These are phyloP conservation scores for Halcyon senegalensis DNA, from an alignment of 2,113 vertebrate species.

Conservation along the genomic window DNA sequence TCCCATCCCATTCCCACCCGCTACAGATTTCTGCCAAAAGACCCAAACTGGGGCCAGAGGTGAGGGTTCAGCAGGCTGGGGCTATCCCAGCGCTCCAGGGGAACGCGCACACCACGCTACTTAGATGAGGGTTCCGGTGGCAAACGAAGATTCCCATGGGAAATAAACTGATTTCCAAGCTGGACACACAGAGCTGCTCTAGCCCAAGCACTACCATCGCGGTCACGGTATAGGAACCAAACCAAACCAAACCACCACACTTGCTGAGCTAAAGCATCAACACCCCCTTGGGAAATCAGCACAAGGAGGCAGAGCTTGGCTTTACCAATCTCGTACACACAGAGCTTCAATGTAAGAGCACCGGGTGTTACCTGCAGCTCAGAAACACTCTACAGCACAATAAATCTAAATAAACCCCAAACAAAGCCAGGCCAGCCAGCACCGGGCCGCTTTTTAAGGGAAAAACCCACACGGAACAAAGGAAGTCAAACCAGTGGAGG, in stretches of 20 bases:
- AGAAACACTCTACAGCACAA: not conserved
- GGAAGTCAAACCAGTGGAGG: not conserved
- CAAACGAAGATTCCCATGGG: not conserved
- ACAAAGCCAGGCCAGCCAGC: too few relatives aligned
- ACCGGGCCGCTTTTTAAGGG: too few relatives aligned
- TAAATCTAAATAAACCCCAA: too few relatives aligned
- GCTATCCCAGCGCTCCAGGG: too few relatives aligned
- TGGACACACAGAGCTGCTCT: rapidly evolving
- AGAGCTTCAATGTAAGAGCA: rapidly evolving
- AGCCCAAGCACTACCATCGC: too few relatives aligned
- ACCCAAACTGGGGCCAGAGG: rapidly evolving
- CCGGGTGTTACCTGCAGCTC: rapidly evolving
- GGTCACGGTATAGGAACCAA: rapidly evolving
- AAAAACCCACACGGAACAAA: too few relatives aligned
- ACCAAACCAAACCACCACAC: rapidly evolving
- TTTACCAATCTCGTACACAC: rapidly evolving
- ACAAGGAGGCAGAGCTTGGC: too few relatives aligned
- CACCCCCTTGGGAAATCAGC: rapidly evolving
- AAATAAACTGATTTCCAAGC: not conserved
- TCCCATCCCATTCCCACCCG: rapidly evolving
- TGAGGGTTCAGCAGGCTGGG: not conserved
- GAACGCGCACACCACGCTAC: rapidly evolving
- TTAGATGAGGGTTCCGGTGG: not conserved
- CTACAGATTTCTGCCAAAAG: not conserved
- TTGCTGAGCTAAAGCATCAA: not conserved